Conservation (phyloP, 1,140 invertebrate genomes). For the Euwallacea fornicatus region DNA sequence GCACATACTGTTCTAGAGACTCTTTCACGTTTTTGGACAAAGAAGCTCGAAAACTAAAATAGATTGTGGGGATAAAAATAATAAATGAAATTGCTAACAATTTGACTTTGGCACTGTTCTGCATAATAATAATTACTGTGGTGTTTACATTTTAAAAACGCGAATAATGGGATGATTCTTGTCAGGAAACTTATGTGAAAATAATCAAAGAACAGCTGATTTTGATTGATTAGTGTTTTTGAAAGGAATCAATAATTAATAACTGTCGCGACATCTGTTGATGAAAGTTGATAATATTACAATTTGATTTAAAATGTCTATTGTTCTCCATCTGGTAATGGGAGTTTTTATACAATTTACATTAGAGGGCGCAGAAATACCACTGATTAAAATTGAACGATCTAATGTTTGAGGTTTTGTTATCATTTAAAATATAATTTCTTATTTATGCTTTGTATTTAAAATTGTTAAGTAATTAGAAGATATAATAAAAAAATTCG, state of each 20-base stretch:
- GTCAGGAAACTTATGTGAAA: slow-evolving; percentile 9
- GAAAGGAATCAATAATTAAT: slow-evolving; percentile 1
- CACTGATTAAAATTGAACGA: too few relatives aligned
- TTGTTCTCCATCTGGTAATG: too few relatives aligned
- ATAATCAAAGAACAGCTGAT: slow-evolving; percentile 30
- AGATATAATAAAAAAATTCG: too few relatives aligned
- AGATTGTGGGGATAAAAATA: slow-evolving; percentile 36
- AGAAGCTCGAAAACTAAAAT: slow-evolving; percentile 42
- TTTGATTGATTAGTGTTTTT: background rate
- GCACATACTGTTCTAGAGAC: slow-evolving; percentile 18
- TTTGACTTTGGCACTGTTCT: slow-evolving; percentile 49
- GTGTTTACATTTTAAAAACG: slow-evolving; percentile 41
- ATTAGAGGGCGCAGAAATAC: too few relatives aligned
- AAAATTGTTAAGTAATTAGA: too few relatives aligned
- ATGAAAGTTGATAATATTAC: too few relatives aligned
- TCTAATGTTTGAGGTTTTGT: too few relatives aligned
- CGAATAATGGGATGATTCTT: slow-evolving; percentile 9
- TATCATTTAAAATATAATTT: too few relatives aligned
- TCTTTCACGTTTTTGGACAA: slow-evolving; percentile 36
- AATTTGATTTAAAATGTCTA: too few relatives aligned
- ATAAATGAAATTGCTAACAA: slow-evolving; percentile 45
- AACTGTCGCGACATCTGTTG: background rate
- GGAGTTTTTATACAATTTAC: too few relatives aligned
- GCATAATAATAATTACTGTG: slow-evolving; percentile 42
- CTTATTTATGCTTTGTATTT: too few relatives aligned